phyloP scores from a whole-genome alignment of 2,888 invertebrate genomes.

The Plagiodera versicolora region DNA sequence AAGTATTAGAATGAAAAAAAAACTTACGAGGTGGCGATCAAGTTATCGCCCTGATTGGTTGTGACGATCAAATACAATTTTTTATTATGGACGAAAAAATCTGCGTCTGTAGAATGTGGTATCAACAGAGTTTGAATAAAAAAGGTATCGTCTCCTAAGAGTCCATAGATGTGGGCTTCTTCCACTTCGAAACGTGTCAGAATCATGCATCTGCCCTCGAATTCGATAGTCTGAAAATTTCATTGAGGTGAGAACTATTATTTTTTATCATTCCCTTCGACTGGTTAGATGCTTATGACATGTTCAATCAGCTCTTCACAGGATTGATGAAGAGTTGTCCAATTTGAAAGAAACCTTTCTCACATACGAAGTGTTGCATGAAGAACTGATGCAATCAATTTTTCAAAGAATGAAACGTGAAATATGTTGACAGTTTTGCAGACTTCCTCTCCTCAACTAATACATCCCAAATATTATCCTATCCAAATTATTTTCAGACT shows the following conservation, averaged over 20 bases:
- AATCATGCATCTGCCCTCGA: constrained; percentile 21
- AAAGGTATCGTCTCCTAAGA: constrained; percentile 1
- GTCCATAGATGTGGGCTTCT: constrained; percentile 23
- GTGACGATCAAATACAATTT: constrained; percentile 39
- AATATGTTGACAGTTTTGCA: no score
- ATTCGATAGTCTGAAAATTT: constrained; percentile 22
- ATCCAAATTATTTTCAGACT: no score
- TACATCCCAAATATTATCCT: no score
- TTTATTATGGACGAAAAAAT: constrained; percentile 40
- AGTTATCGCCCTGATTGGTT: constrained; percentile 32
- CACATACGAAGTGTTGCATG: no score
- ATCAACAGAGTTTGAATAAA: constrained; percentile 35
- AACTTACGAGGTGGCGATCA: constrained; percentile 39
- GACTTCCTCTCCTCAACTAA: no score
- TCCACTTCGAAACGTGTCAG: constrained; percentile 15
- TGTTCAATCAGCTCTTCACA: no score
- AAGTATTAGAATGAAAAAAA: constrained; percentile 13
- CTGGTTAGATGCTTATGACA: no score
- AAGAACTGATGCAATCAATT: no score
- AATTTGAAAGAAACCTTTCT: no score
- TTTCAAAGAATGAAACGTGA: no score
- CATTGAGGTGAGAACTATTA: background rate
- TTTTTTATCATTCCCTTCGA: background rate
- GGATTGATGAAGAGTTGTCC: no score
- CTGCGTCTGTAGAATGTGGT: constrained; percentile 35